Evolutionary conservation across 2,888 invertebrate genomes (phyloP).

Genomic region (Spisula solida): DNA sequence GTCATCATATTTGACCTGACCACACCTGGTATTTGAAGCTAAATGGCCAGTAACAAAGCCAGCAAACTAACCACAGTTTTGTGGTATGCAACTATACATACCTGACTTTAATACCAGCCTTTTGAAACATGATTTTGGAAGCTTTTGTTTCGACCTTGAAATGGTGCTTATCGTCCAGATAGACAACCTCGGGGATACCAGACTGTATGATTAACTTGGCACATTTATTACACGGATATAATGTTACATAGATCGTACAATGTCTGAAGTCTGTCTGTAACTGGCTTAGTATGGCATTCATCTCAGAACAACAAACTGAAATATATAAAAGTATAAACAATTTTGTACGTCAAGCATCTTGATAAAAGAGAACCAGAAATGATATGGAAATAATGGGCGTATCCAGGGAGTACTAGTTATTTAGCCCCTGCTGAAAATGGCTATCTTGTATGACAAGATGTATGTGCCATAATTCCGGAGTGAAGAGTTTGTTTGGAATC

Average conservation of each 20-base stretch:
- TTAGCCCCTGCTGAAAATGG: too few species aligned
- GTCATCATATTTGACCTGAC: too few species aligned
- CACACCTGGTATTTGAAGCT: too few species aligned
- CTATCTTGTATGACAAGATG: too few species aligned
- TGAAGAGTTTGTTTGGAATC: too few species aligned
- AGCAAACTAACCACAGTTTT: too few species aligned
- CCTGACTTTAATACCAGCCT: constrained; percentile 87
- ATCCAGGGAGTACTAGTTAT: too few species aligned
- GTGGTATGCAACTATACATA: neutral
- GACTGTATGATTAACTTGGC: constrained; percentile 98
- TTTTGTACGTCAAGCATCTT: too few species aligned
- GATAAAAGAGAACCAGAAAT: too few species aligned
- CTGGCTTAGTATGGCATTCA: constrained; percentile 97
- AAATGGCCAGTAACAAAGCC: too few species aligned
- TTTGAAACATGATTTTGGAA: constrained; percentile 61
- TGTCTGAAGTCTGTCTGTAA: constrained; percentile 92
- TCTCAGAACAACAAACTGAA: constrained; percentile 98
- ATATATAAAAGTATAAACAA: constrained; percentile 1
- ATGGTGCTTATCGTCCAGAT: constrained; percentile 92
- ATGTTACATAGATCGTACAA: constrained; percentile 94
- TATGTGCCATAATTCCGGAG: too few species aligned
- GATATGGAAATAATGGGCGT: too few species aligned
- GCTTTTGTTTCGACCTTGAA: constrained; percentile 89
- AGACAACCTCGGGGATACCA: constrained; percentile 92
- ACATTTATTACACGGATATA: constrained; percentile 99